Evolutionary conservation across 1,140 invertebrate genomes (phyloP).

Genomic region (Drosophila pseudoobscura): DNA sequence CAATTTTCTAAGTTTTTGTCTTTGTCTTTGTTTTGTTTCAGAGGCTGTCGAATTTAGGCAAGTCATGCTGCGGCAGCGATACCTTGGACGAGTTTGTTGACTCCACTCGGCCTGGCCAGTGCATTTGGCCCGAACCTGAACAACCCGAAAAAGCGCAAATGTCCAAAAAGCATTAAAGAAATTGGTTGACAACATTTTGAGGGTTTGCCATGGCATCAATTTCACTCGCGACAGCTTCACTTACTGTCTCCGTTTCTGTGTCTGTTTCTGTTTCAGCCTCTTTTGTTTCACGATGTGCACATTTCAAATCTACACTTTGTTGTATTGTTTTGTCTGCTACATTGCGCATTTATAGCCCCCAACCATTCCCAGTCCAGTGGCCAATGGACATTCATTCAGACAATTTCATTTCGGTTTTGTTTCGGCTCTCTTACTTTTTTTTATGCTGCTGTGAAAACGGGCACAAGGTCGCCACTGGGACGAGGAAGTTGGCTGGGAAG

Average conservation of each 20-base stretch:
- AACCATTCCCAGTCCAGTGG: conserved; percentile 12
- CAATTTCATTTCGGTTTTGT: conserved; percentile 60
- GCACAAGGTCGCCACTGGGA: conserved; percentile 64
- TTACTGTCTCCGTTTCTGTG: conserved; percentile 33
- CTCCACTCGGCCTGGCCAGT: conserved; percentile 44
- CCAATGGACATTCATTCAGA: conserved; percentile 45
- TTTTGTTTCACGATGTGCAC: conserved; percentile 64
- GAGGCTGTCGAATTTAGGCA: conserved; percentile 37
- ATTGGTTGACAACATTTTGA: conserved; percentile 70
- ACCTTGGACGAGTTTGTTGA: conserved; percentile 77
- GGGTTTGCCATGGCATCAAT: conserved; percentile 70
- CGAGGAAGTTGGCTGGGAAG: conserved; percentile 57
- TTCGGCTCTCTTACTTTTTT: conserved; percentile 22
- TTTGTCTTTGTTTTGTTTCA: conserved; percentile 23
- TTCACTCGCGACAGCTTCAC: conserved; percentile 42
- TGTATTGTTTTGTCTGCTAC: conserved; percentile 50
- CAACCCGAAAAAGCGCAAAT: conserved; percentile 20
- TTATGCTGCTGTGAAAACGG: conserved; percentile 62
- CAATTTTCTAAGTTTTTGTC: conserved; percentile 62
- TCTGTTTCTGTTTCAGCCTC: conserved; percentile 25
- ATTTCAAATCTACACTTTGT: conserved; percentile 62
- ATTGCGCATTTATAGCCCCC: conserved; percentile 56
- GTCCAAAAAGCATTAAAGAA: conserved; percentile 58
- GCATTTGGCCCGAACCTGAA: conserved; percentile 32
- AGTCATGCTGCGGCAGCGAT: conserved; percentile 51